phyloP scores from a whole-genome alignment of 2,888 invertebrate genomes.

The Harpalus rubripes region DNA sequence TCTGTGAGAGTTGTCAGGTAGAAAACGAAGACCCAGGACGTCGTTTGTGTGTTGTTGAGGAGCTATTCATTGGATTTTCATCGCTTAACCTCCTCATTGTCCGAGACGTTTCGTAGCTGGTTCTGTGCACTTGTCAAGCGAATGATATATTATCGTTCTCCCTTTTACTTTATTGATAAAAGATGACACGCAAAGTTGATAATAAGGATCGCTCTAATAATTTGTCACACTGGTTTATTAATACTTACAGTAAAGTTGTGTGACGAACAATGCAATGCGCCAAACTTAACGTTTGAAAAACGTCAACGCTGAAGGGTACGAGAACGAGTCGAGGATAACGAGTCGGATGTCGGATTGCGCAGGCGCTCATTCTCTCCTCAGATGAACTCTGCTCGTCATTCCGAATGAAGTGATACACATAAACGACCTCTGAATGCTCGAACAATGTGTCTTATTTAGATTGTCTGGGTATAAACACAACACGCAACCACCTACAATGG shows the following conservation, averaged over 20 bases:
- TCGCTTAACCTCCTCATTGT: conserved; percentile 63
- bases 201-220: conserved; percentile 65
- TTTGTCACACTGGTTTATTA: conserved; percentile 65
- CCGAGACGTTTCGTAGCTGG: conserved; percentile 58
- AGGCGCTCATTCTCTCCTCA: conserved; percentile 2
- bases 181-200: conserved; percentile 63
- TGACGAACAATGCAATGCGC: conserved; percentile 52
- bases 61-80: conserved; percentile 61
- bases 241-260: conserved; percentile 57
- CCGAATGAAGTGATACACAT: conserved; percentile 47
- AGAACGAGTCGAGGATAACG: conserved; percentile 24
- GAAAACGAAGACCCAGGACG: conserved; percentile 1
- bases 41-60: conserved; percentile 35
- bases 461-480: conserved; percentile 44
- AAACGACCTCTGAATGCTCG: conserved; percentile 42
- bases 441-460: conserved; percentile 55
- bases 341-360: conserved; percentile 19
- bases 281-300: conserved; percentile 54
- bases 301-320: conserved; percentile 23
- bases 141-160: conserved; percentile 64
- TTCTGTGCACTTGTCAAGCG: conserved; percentile 63
- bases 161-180: conserved; percentile 65
- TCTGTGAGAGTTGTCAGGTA: conserved; percentile 26
- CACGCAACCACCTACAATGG: conserved; percentile 35
- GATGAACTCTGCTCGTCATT: conserved; percentile 45